A percentile compares a stretch with the other conserved stretches of the same genome.
Evolutionary conservation across 1,140 invertebrate genomes (phyloP).

Genomic region (Musca vetustissima): DNA sequence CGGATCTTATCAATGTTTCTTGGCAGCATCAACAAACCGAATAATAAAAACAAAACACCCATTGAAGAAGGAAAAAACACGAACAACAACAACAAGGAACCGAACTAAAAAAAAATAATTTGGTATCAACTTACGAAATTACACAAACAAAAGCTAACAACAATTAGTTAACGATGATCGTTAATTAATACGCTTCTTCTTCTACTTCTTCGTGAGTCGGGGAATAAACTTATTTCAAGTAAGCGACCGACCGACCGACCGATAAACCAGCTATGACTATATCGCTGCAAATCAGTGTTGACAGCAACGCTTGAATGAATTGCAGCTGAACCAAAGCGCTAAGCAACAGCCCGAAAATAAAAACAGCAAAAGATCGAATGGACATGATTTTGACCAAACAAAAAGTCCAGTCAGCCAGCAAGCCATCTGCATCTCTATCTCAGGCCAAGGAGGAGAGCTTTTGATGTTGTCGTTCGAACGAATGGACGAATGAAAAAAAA

Average conservation of each 20-base stretch:
- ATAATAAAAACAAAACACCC: too few relatives aligned
- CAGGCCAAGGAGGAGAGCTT: not conserved
- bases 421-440: too few relatives aligned
- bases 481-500: not conserved
- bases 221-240: too few relatives aligned
- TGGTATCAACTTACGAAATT: constrained; percentile 56
- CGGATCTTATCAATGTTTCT: too few relatives aligned
- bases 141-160: constrained; percentile 51
- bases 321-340: too few relatives aligned
- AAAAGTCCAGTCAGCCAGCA: too few relatives aligned
- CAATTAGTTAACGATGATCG: constrained; percentile 54
- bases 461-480: not conserved
- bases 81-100: too few relatives aligned
- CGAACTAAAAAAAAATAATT: constrained; percentile 46
- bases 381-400: too few relatives aligned
- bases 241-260: not conserved
- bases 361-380: too few relatives aligned
- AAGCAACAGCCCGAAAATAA: too few relatives aligned
- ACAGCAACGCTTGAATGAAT: constrained; percentile 20
- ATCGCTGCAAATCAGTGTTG: constrained; percentile 17
- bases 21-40: too few relatives aligned
- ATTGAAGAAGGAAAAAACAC: too few relatives aligned
- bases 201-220: not conserved
- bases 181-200: constrained; percentile 53
- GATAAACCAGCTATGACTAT: not conserved